Evolutionary conservation across 2,113 vertebrate species (phyloP).

Genomic region (Hippocampus mohnikei): DNA sequence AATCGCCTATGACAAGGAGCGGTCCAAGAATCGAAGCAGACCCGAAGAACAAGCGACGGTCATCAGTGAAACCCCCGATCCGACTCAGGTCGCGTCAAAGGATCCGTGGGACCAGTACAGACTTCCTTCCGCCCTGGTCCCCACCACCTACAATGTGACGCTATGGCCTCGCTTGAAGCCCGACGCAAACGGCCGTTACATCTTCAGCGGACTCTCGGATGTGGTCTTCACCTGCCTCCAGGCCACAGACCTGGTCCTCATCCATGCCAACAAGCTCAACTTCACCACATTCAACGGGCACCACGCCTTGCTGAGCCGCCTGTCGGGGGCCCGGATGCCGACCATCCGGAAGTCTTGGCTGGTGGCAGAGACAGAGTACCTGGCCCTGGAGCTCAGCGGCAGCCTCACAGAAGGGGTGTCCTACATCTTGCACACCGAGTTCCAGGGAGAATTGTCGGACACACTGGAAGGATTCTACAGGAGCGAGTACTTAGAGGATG

Average conservation of each 20-base stretch:
- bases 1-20: conserved; percentile 79
- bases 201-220: conserved; percentile 78
- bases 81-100: neutral
- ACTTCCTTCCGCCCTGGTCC: conserved; percentile 74
- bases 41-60: neutral
- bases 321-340: neutral
- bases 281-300: conserved; percentile 58
- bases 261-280: conserved; percentile 87
- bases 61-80: rapidly evolving
- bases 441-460: conserved; percentile 83
- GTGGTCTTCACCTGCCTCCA: conserved; percentile 76
- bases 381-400: conserved; percentile 74
- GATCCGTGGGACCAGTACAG: conserved; percentile 79
- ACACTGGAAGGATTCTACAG: conserved; percentile 91
- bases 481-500: conserved; percentile 80
- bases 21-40: conserved; percentile 49
- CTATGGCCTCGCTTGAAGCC: conserved; percentile 78
- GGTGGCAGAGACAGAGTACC: conserved; percentile 73
- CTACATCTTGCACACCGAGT: conserved; percentile 76
- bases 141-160: conserved; percentile 72
- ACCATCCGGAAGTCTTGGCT: conserved; percentile 59
- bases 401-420: conserved; percentile 29
- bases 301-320: conserved; percentile 13
- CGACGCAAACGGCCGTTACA: conserved; percentile 50
- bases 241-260: conserved; percentile 79